phyloP scores from a whole-genome alignment of 2,797 vertebrate genomes.

The Danio albolineatus region DNA sequence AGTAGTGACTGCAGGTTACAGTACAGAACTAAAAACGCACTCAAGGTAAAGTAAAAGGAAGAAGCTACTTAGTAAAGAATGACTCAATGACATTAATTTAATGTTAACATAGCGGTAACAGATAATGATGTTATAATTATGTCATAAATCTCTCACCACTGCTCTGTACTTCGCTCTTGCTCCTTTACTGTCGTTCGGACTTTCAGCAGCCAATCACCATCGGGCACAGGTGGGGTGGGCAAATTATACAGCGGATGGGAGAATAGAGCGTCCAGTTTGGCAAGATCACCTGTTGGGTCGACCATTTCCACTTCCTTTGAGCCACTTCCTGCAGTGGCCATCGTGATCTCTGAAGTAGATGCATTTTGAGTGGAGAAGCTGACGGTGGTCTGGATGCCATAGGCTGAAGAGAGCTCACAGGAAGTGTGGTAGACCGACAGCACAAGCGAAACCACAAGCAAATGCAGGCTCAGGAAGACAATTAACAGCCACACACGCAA shows the following conservation, averaged over 20 bases:
- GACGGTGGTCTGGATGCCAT: constrained; percentile 55
- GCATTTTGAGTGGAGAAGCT: constrained; percentile 49
- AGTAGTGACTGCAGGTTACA: no score
- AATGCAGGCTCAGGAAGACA: constrained; percentile 68
- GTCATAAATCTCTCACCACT: constrained; percentile 76
- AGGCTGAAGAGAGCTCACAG: constrained; percentile 59
- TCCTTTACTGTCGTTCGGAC: constrained; percentile 74
- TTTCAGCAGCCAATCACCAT: constrained; percentile 82
- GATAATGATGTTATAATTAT: background rate
- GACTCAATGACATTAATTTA: no score
- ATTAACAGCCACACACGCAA: constrained; percentile 72
- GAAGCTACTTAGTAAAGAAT: no score
- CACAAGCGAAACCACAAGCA: constrained; percentile 68
- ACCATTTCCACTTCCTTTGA: background rate
- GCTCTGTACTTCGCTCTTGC: constrained; percentile 67
- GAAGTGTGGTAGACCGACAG: constrained; percentile 54
- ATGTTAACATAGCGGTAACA: no score
- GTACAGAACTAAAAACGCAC: no score
- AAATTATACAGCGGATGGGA: constrained; percentile 81
- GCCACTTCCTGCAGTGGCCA: background rate
- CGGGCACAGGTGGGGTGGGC: constrained; percentile 61
- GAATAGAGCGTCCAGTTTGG: constrained; percentile 79
- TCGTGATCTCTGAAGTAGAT: constrained; percentile 17
- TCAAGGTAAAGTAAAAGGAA: no score
- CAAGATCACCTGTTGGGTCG: constrained; percentile 28